Evolutionary conservation across 1,140 invertebrate genomes (phyloP).

Genomic region (Dendroctonus ponderosae): DNA sequence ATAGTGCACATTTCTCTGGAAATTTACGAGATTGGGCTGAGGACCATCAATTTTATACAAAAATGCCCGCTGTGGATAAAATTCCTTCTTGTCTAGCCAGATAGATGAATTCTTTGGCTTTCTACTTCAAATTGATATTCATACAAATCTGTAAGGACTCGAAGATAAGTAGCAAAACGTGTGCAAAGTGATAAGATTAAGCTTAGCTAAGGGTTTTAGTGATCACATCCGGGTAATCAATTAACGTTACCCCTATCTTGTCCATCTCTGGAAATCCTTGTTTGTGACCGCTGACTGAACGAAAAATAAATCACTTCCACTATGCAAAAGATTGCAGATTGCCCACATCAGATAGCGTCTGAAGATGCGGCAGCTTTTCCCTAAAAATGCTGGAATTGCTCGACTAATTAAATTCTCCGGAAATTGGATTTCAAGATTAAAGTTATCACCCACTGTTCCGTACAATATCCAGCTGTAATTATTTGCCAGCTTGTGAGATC

Average conservation of each 20-base stretch:
- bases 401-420: no score
- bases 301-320: background rate
- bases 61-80: background rate
- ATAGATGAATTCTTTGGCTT: background rate
- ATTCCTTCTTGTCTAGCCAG: background rate
- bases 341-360: background rate
- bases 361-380: background rate
- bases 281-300: background rate
- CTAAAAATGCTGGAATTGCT: no score
- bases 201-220: background rate
- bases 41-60: no score
- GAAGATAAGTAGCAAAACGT: background rate
- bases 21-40: no score
- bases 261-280: background rate
- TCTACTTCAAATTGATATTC: background rate
- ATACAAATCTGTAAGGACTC: background rate
- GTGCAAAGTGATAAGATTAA: background rate
- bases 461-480: no score
- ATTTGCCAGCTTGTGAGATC: no score
- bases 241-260: background rate
- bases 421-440: no score
- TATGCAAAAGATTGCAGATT: background rate
- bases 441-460: no score
- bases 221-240: background rate
- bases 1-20: no score